Evolutionary conservation across 2,797 vertebrate genomes (phyloP).

Genomic region (Cichlasoma orientale): DNA sequence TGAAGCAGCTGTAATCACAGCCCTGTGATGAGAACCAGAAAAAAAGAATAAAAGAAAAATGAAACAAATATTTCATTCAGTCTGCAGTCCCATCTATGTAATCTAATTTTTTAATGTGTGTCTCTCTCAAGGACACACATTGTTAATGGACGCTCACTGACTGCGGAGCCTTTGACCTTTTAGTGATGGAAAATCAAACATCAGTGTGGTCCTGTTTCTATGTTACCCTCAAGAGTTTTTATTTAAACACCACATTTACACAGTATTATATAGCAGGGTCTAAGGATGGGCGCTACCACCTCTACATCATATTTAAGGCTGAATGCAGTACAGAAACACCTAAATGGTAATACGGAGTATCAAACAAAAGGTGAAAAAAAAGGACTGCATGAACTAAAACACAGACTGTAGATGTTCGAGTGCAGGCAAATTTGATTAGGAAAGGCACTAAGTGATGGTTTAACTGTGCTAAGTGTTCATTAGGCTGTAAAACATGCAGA

Average conservation of each 20-base stretch:
- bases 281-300: too few relatives aligned
- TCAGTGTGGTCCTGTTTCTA: neutral
- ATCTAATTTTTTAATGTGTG: slow-evolving; percentile 30
- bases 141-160: slow-evolving; percentile 16
- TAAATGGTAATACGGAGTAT: too few relatives aligned
- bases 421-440: too few relatives aligned
- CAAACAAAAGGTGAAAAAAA: too few relatives aligned
- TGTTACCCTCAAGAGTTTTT: slow-evolving; percentile 16
- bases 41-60: neutral
- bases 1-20: neutral
- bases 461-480: too few relatives aligned
- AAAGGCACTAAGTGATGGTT: too few relatives aligned
- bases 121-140: slow-evolving; percentile 38
- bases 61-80: slow-evolving; percentile 8
- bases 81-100: slow-evolving; percentile 4
- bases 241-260: slow-evolving; percentile 25
- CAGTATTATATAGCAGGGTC: slow-evolving; percentile 5
- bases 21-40: neutral
- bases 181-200: neutral
- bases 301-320: too few relatives aligned
- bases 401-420: too few relatives aligned
- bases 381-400: too few relatives aligned
- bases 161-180: slow-evolving; percentile 22
- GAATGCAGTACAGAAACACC: too few relatives aligned
- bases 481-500: neutral